A percentile compares a stretch with the other conserved stretches of the same genome.
These are phyloP conservation scores for Todiramphus chloris DNA, from an alignment of 2,113 vertebrate species.

Conservation along the genomic window DNA sequence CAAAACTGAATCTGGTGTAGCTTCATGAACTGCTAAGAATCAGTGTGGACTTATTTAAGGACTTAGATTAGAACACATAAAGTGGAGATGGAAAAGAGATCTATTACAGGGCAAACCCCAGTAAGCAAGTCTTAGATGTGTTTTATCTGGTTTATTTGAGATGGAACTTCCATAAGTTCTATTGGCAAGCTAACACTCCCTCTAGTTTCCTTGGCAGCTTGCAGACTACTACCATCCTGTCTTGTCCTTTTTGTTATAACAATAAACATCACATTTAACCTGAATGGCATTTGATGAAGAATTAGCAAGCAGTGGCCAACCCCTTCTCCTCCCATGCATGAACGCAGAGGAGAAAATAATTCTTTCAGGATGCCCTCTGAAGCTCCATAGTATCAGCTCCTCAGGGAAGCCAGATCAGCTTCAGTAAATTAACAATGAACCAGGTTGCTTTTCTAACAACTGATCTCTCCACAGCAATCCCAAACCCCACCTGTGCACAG, in stretches of 20 bases:
- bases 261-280: not conserved
- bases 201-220: not conserved
- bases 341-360: not conserved
- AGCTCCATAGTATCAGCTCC: not conserved
- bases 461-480: not conserved
- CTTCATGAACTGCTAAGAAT: not conserved
- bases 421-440: not conserved
- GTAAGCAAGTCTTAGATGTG: not conserved
- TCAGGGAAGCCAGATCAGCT: not conserved
- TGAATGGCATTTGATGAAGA: not conserved
- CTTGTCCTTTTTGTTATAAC: not conserved
- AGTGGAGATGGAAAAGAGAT: not conserved
- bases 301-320: not conserved
- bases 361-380: not conserved
- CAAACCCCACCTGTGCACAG: fast-evolving
- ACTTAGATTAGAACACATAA: not conserved
- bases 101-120: not conserved
- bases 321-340: fast-evolving
- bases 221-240: not conserved
- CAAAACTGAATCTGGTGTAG: not conserved
- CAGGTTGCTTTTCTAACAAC: not conserved
- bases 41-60: not conserved
- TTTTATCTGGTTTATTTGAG: not conserved
- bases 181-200: not conserved
- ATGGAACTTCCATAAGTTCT: not conserved